Conservation (phyloP, 2,888 invertebrate genomes). For the Seira musarum region DNA sequence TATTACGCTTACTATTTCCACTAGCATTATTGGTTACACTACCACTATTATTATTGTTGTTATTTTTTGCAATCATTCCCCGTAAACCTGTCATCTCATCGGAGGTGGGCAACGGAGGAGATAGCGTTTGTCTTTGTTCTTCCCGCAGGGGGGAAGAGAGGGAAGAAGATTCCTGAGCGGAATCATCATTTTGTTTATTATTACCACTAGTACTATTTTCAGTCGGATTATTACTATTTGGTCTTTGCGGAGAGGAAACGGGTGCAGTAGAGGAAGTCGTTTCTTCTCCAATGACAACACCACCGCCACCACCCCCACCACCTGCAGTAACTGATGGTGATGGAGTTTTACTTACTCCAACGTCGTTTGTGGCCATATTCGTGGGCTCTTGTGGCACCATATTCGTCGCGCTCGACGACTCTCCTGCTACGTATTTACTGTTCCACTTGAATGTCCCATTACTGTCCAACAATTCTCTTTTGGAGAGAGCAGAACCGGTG, state of each 20-base stretch:
- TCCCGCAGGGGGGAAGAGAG: background rate
- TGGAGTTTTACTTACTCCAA: slow-evolving; percentile 68
- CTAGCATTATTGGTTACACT: slow-evolving; percentile 36
- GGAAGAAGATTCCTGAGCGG: slow-evolving; percentile 4
- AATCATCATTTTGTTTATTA: slow-evolving; percentile 9
- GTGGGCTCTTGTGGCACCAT: slow-evolving; percentile 70
- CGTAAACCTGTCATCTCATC: slow-evolving; percentile 55
- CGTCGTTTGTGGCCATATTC: slow-evolving; percentile 66
- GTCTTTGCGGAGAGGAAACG: slow-evolving; percentile 37
- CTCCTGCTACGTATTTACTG: slow-evolving; percentile 66
- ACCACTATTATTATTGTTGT: slow-evolving; percentile 7
- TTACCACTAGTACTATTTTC: slow-evolving; percentile 34
- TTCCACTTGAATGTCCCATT: slow-evolving; percentile 67
- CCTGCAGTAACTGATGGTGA: slow-evolving; percentile 64
- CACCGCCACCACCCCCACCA: slow-evolving; percentile 46
- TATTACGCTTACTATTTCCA: slow-evolving; percentile 23
- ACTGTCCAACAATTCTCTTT: slow-evolving; percentile 63
- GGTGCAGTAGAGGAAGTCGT: slow-evolving; percentile 46
- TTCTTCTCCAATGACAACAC: slow-evolving; percentile 61
- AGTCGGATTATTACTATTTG: slow-evolving; percentile 46
- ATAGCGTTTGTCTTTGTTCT: slow-evolving; percentile 24
- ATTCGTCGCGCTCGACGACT: slow-evolving; percentile 50
- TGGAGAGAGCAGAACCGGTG: slow-evolving; percentile 29
- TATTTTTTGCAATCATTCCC: slow-evolving; percentile 50
- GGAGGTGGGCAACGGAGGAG: slow-evolving; percentile 30